These are phyloP conservation scores for Nebria salina DNA, from an alignment of 2,888 invertebrate species.

Conservation along the genomic window DNA sequence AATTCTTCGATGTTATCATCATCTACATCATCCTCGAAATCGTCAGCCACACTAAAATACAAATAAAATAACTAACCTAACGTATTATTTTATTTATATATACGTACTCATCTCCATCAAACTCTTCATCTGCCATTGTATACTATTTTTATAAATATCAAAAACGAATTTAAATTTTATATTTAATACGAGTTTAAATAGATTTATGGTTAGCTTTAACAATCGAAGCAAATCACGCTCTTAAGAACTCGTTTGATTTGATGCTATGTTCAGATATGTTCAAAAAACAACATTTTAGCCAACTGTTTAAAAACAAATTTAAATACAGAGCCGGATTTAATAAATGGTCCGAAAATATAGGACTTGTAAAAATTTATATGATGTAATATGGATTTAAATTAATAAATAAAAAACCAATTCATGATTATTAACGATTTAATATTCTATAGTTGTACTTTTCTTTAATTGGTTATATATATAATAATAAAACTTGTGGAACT, in stretches of 20 bases:
- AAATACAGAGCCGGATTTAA: too few species aligned
- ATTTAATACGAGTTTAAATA: not conserved
- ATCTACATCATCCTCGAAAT: slow-evolving; percentile 90
- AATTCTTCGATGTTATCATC: slow-evolving; percentile 89
- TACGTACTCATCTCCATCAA: slow-evolving; percentile 81
- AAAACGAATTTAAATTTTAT: not conserved
- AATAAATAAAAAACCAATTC: not conserved
- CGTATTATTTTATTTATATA: slow-evolving; percentile 4
- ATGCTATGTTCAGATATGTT: too few species aligned
- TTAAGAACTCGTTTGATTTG: too few species aligned
- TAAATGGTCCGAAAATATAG: too few species aligned
- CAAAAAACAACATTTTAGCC: too few species aligned
- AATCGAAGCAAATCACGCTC: too few species aligned
- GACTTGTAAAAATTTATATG: too few species aligned
- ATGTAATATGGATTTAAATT: not conserved
- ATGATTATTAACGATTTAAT: slow-evolving; percentile 13
- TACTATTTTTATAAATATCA: not conserved
- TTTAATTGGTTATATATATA: not conserved
- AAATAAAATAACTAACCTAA: slow-evolving; percentile 24
- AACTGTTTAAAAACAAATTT: too few species aligned
- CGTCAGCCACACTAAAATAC: slow-evolving; percentile 72
- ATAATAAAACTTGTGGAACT: not conserved
- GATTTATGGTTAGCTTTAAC: too few species aligned
- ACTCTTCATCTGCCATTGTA: slow-evolving; percentile 88
- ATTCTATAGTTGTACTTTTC: slow-evolving; percentile 9